A percentile compares a stretch with the other conserved stretches of the same genome.
Evolutionary conservation across 2,888 invertebrate genomes (phyloP).

Genomic region (Meteorus colon): DNA sequence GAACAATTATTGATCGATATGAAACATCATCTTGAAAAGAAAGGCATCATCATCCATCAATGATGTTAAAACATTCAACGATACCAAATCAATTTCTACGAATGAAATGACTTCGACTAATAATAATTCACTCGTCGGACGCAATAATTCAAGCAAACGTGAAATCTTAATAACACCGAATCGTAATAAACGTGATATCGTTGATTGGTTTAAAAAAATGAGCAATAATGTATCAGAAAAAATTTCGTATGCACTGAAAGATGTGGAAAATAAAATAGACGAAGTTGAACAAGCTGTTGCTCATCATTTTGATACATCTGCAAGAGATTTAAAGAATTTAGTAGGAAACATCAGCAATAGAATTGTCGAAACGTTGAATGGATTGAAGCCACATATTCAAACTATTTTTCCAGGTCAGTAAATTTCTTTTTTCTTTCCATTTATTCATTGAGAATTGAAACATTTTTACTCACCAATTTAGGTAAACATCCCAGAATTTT

Average conservation of each 20-base stretch:
- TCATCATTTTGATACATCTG: not conserved
- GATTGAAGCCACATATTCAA: slow-evolving; percentile 75
- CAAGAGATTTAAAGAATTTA: not conserved
- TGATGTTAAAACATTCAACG: not conserved
- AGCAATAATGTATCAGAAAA: not conserved
- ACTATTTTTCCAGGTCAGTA: slow-evolving; percentile 77
- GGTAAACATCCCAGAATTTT: too few relatives aligned
- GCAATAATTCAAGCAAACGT: not conserved
- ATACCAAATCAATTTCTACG: too few relatives aligned
- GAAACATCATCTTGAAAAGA: not conserved
- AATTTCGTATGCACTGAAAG: not conserved
- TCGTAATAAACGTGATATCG: not conserved
- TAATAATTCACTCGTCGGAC: too few relatives aligned
- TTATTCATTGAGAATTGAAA: too few relatives aligned
- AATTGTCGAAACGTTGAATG: slow-evolving; percentile 73
- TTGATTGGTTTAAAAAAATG: not conserved
- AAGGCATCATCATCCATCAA: not conserved
- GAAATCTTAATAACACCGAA: too few relatives aligned
- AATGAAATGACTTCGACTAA: too few relatives aligned
- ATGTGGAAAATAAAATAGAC: not conserved
- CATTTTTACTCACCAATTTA: too few relatives aligned
- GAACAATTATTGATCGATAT: not conserved
- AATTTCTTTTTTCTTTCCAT: not conserved
- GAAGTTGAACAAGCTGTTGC: not conserved
- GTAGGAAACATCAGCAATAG: slow-evolving; percentile 53